These are phyloP conservation scores for Cyanoliseus patagonus DNA, from an alignment of 2,113 vertebrate genomes.

Conservation along the genomic window DNA sequence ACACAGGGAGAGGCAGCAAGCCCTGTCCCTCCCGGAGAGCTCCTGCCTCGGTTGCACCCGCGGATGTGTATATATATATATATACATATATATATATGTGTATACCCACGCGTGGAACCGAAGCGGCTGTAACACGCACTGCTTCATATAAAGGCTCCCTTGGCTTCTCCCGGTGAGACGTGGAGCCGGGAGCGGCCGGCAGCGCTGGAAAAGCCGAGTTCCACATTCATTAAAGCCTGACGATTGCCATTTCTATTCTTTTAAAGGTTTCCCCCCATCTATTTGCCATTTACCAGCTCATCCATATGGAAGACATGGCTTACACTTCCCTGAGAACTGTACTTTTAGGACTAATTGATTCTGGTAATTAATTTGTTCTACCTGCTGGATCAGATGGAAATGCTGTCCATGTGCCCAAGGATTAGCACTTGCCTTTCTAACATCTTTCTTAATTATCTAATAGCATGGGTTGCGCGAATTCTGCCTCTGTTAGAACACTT, in stretches of 20 bases:
- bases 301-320: slow-evolving; percentile 76
- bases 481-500: slow-evolving; percentile 95
- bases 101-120: background rate
- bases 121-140: background rate
- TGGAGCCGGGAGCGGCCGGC: background rate
- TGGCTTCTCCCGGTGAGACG: accelerated
- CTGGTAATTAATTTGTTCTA: slow-evolving; percentile 90
- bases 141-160: accelerated
- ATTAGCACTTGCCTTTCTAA: slow-evolving; percentile 93
- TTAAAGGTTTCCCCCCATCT: slow-evolving; percentile 51
- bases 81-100: background rate
- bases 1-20: background rate
- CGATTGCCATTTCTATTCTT: slow-evolving; percentile 60
- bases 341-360: slow-evolving; percentile 87
- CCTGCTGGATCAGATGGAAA: slow-evolving; percentile 89
- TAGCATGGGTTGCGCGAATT: slow-evolving; percentile 96
- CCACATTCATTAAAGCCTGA: slow-evolving; percentile 36
- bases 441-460: slow-evolving; percentile 97
- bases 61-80: background rate
- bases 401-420: slow-evolving; percentile 81
- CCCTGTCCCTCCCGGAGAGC: background rate
- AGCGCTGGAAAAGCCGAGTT: background rate
- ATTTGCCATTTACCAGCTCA: slow-evolving; percentile 76
- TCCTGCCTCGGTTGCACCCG: background rate
- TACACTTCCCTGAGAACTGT: slow-evolving; percentile 73